Conservation (phyloP, 2,797 vertebrate species). For the Chromobotia macracanthus region DNA sequence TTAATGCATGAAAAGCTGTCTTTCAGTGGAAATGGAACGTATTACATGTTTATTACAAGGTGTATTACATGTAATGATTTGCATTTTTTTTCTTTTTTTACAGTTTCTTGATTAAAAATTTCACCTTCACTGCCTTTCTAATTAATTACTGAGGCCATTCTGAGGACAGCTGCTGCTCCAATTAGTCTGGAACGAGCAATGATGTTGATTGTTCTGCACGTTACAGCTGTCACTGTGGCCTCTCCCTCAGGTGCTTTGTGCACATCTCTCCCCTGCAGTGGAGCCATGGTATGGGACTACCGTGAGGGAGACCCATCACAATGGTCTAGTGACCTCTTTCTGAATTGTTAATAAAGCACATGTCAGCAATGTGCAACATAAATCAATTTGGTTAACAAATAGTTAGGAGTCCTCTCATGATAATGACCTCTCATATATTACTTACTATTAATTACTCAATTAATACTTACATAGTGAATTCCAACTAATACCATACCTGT, state of each 20-base stretch:
- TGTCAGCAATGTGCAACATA: not conserved
- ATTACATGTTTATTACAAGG: constrained; percentile 47
- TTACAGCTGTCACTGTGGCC: constrained; percentile 75
- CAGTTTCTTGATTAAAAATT: constrained; percentile 83
- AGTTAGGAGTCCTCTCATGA: not conserved
- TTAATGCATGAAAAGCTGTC: not conserved
- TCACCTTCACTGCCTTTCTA: constrained; percentile 81
- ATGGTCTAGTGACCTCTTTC: constrained; percentile 44
- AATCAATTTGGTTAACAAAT: not conserved
- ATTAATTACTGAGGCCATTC: constrained; percentile 82
- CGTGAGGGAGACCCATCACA: constrained; percentile 20
- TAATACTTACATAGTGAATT: not conserved
- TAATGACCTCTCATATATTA: not conserved
- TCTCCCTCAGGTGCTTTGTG: constrained; percentile 69
- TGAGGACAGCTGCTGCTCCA: constrained; percentile 74
- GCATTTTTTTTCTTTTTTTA: constrained; percentile 63
- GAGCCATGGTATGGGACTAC: not conserved
- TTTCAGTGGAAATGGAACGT: constrained; percentile 12
- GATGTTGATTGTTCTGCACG: constrained; percentile 76
- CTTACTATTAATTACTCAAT: no score
- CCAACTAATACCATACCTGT: not conserved
- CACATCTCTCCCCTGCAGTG: constrained; percentile 13
- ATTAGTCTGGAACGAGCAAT: constrained; percentile 77
- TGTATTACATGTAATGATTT: constrained; percentile 76
- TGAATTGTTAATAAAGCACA: constrained; percentile 30